Conservation (phyloP, 1,140 invertebrate species). For the Cyclargus thomasi region DNA sequence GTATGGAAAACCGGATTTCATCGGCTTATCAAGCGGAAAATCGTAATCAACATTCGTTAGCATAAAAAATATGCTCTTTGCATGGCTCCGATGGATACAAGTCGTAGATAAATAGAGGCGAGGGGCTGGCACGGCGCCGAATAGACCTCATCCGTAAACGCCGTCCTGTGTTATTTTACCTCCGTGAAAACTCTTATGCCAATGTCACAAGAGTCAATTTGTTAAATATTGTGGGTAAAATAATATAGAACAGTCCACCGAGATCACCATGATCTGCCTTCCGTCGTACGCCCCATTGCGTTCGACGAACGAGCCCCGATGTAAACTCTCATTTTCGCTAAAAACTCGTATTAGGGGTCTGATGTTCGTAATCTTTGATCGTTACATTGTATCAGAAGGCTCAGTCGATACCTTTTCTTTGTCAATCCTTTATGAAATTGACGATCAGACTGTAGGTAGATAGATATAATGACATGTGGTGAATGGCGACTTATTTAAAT, state of each 20-base stretch:
- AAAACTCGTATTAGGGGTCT: neutral
- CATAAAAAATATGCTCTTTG: neutral
- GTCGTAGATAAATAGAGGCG: neutral
- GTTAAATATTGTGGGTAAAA: too few species aligned
- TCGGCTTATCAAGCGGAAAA: neutral
- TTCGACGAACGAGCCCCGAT: neutral
- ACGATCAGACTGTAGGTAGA: too few species aligned
- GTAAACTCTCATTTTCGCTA: conserved; percentile 1
- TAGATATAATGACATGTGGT: too few species aligned
- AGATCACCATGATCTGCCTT: neutral
- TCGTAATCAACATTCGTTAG: neutral
- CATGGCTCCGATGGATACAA: neutral
- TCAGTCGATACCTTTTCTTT: too few species aligned
- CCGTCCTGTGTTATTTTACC: too few species aligned
- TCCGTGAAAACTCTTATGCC: too few species aligned
- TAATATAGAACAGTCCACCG: too few species aligned
- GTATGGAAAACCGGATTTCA: neutral
- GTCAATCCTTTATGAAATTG: too few species aligned
- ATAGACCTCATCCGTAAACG: neutral
- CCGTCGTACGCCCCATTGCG: neutral
- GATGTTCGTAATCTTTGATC: neutral
- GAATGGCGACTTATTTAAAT: too few species aligned
- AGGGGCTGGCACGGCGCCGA: neutral
- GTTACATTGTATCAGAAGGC: too few species aligned
- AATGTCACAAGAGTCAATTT: too few species aligned